Evolutionary conservation across 2,888 invertebrate species (phyloP).

Genomic region (Rhamphomyia laevipes): DNA sequence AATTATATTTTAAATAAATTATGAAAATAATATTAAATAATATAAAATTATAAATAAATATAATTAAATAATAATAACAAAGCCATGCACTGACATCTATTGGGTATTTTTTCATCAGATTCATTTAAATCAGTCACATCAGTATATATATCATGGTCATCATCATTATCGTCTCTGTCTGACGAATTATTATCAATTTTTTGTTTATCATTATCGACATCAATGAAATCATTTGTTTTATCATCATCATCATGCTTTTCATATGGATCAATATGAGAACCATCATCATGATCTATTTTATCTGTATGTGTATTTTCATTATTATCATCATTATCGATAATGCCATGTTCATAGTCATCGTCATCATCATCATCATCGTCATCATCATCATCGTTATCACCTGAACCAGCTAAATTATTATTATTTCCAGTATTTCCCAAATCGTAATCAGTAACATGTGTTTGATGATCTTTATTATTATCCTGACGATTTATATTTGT

Average conservation of each 20-base stretch:
- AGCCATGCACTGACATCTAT: slow-evolving; percentile 18
- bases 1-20: neutral
- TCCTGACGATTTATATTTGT: slow-evolving; percentile 25
- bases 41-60: slow-evolving; percentile 7
- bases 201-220: neutral
- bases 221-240: slow-evolving; percentile 1
- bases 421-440: slow-evolving; percentile 28
- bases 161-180: slow-evolving; percentile 1
- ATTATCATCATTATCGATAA: slow-evolving; percentile 9
- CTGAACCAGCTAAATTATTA: slow-evolving; percentile 22
- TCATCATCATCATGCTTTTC: slow-evolving; percentile 13
- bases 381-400: slow-evolving; percentile 12
- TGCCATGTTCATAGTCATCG: slow-evolving; percentile 14
- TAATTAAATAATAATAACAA: slow-evolving; percentile 12
- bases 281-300: slow-evolving; percentile 14
- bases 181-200: neutral
- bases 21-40: neutral
- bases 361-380: slow-evolving; percentile 7
- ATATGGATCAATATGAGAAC: slow-evolving; percentile 12
- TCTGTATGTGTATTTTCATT: slow-evolving; percentile 1
- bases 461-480: slow-evolving; percentile 25
- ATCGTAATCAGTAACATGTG: slow-evolving; percentile 12
- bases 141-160: neutral
- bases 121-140: slow-evolving; percentile 3
- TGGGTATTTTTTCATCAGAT: slow-evolving; percentile 9